phyloP scores from a whole-genome alignment of 2,113 vertebrate genomes.

The Agapornis roseicollis region DNA sequence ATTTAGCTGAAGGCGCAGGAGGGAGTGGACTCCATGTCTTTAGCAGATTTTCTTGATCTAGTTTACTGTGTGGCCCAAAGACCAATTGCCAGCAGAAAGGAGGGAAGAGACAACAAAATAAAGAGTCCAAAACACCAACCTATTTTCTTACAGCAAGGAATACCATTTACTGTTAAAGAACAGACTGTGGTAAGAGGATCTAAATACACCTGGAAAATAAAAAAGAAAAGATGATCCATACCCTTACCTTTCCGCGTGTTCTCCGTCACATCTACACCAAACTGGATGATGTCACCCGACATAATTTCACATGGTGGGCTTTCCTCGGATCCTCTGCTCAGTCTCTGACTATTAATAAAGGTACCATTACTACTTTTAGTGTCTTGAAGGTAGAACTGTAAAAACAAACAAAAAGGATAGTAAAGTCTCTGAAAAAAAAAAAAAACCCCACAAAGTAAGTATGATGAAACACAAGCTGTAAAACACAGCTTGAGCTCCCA shows the following conservation, averaged over 20 bases:
- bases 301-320: constrained; percentile 98
- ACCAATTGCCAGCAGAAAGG: background rate
- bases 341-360: constrained; percentile 98
- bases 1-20: rapidly evolving
- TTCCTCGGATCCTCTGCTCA: constrained; percentile 98
- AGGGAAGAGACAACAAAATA: background rate
- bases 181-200: background rate
- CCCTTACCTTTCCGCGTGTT: constrained; percentile 96
- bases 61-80: background rate
- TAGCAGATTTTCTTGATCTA: background rate
- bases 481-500: background rate
- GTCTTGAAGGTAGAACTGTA: constrained; percentile 98
- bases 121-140: background rate
- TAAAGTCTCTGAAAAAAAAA: background rate
- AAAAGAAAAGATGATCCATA: constrained; percentile 48
- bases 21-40: background rate
- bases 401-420: background rate
- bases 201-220: background rate
- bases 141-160: background rate
- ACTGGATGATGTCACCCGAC: constrained; percentile 97
- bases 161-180: background rate
- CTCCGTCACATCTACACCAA: constrained; percentile 98
- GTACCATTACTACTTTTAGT: constrained; percentile 99
- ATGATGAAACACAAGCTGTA: background rate
- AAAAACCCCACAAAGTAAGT: background rate